Percentiles rank a stretch among this genome's conserved stretches.
Evolutionary conservation across 2,113 vertebrate species (phyloP).

Genomic region (Gadus macrocephalus): DNA sequence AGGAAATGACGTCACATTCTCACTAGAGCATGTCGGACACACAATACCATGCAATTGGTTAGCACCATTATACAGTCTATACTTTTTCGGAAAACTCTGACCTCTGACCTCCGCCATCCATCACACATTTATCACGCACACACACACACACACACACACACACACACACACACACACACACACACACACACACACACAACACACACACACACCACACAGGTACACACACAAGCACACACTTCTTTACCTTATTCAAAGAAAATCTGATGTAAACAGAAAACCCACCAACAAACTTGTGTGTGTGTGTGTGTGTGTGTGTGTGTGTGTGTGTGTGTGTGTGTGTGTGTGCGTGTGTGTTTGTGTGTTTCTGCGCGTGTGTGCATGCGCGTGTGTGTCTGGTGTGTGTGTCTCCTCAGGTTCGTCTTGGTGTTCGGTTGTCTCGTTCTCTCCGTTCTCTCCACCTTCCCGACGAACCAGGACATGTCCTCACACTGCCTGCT

Average conservation of each 20-base stretch:
- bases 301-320: constrained; percentile 3
- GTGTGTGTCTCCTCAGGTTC: constrained; percentile 78
- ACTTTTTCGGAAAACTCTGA: constrained; percentile 55
- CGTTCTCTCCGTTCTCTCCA: constrained; percentile 98
- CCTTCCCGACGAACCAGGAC: constrained; percentile 90
- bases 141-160: constrained; percentile 22
- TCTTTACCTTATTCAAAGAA: too few relatives aligned
- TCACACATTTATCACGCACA: constrained; percentile 16
- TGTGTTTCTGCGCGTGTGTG: background rate
- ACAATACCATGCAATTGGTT: background rate
- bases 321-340: constrained; percentile 2
- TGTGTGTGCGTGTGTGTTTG: constrained; percentile 7
- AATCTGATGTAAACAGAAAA: background rate
- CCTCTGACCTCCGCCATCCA: constrained; percentile 46
- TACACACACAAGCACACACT: too few relatives aligned
- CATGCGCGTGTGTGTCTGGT: constrained; percentile 1
- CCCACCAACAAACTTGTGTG: background rate
- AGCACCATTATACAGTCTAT: too few relatives aligned
- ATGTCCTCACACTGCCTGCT: constrained; percentile 94
- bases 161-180: background rate
- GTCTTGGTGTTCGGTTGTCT: constrained; percentile 98
- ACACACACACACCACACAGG: too few relatives aligned
- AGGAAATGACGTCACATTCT: too few relatives aligned
- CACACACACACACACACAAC: too few relatives aligned
- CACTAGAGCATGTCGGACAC: background rate